Conservation (phyloP, 2,888 invertebrate species). For the Syrista parreyssii region DNA sequence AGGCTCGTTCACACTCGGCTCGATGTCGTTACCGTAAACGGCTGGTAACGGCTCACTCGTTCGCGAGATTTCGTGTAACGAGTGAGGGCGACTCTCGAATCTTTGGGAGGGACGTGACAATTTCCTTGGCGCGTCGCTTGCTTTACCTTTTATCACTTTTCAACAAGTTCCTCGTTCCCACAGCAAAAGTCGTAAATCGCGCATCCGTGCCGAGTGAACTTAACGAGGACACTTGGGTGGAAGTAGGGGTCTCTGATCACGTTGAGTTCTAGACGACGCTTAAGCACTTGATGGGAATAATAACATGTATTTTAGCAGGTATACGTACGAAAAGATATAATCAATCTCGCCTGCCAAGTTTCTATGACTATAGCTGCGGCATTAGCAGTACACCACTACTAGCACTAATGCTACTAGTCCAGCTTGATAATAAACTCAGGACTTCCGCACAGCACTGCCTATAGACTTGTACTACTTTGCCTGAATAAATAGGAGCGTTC, state of each 20-base stretch:
- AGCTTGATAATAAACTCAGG: slow-evolving; percentile 18
- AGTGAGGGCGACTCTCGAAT: neutral
- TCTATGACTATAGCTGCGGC: neutral
- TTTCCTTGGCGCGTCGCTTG: neutral
- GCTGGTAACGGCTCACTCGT: neutral
- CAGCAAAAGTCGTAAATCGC: neutral
- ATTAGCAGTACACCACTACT: neutral
- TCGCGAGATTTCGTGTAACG: neutral
- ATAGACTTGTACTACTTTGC: slow-evolving; percentile 31
- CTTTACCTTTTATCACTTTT: neutral
- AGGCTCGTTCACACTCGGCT: neutral
- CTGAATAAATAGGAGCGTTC: slow-evolving; percentile 38
- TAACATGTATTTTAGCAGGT: neutral
- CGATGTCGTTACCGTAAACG: neutral
- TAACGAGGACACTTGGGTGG: neutral
- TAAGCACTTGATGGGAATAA: neutral
- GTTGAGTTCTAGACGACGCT: neutral
- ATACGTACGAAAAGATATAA: neutral
- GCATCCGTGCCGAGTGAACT: neutral
- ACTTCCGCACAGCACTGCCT: slow-evolving; percentile 15
- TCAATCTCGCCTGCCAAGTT: slow-evolving; percentile 7
- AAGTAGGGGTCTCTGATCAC: neutral
- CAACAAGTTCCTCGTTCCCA: neutral
- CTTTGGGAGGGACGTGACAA: neutral
- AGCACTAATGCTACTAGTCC: neutral